A percentile compares a stretch with the other conserved stretches of the same genome.
These are phyloP conservation scores for Tinamus major DNA, from an alignment of 2,797 vertebrate genomes.

Conservation along the genomic window DNA sequence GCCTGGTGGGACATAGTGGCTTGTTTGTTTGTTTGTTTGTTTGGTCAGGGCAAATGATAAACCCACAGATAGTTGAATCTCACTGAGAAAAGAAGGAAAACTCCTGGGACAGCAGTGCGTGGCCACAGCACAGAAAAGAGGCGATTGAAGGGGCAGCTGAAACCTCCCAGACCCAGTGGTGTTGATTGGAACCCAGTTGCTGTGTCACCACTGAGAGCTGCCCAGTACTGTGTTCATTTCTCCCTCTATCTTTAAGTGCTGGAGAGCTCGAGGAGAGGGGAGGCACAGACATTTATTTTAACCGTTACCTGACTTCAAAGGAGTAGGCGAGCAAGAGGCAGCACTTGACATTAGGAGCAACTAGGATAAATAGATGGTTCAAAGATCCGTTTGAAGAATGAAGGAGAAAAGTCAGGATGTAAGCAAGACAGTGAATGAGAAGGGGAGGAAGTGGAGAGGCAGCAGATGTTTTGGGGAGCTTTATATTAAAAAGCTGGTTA, in stretches of 20 bases:
- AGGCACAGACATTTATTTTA: not conserved
- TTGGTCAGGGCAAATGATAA: not conserved
- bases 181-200: not conserved
- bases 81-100: not conserved
- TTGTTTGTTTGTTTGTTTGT: not conserved
- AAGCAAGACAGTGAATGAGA: not conserved
- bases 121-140: not conserved
- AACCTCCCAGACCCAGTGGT: not conserved
- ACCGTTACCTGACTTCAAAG: not conserved
- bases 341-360: not conserved
- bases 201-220: not conserved
- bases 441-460: not conserved
- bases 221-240: not conserved
- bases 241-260: not conserved
- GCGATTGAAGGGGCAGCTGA: not conserved
- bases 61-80: not conserved
- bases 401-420: not conserved
- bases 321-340: not conserved
- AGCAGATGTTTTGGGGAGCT: not conserved
- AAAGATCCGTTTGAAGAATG: not conserved
- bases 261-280: not conserved
- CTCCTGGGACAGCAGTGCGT: not conserved
- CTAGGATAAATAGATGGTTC: not conserved
- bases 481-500: not conserved
- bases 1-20: accelerated